Conservation (phyloP, 2,113 vertebrate species). For the Orthonyx spaldingii region DNA sequence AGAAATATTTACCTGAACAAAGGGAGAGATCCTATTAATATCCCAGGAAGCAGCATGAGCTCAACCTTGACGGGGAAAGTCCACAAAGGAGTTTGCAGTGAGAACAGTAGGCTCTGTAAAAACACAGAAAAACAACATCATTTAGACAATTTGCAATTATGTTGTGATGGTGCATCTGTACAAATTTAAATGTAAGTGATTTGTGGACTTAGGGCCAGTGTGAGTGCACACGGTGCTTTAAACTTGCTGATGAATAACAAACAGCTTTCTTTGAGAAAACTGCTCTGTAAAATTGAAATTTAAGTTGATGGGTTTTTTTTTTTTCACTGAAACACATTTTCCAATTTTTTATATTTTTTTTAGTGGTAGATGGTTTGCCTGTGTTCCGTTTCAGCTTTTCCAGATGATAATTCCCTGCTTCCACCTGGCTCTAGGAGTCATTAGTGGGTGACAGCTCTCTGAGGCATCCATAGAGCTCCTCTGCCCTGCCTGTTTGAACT, state of each 20-base stretch:
- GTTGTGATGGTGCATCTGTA: neutral
- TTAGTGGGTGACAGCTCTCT: conserved; percentile 49
- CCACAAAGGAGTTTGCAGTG: neutral
- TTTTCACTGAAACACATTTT: neutral
- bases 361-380: neutral
- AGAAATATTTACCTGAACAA: neutral
- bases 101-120: neutral
- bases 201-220: neutral
- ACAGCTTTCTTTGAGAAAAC: neutral
- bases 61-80: neutral
- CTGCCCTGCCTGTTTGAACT: conserved; percentile 46
- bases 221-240: neutral
- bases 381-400: neutral
- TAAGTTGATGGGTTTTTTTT: rapidly evolving
- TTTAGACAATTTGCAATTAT: neutral
- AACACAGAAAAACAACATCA: neutral
- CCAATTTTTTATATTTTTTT: neutral
- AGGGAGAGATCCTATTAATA: neutral
- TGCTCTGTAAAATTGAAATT: neutral
- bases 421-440: conserved; percentile 40
- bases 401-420: conserved; percentile 18
- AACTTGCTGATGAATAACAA: neutral
- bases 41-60: neutral
- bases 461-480: conserved; percentile 37
- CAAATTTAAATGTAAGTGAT: neutral